Evolutionary conservation across 2,113 vertebrate genomes (phyloP).

Genomic region (Cephalopterus ornatus): DNA sequence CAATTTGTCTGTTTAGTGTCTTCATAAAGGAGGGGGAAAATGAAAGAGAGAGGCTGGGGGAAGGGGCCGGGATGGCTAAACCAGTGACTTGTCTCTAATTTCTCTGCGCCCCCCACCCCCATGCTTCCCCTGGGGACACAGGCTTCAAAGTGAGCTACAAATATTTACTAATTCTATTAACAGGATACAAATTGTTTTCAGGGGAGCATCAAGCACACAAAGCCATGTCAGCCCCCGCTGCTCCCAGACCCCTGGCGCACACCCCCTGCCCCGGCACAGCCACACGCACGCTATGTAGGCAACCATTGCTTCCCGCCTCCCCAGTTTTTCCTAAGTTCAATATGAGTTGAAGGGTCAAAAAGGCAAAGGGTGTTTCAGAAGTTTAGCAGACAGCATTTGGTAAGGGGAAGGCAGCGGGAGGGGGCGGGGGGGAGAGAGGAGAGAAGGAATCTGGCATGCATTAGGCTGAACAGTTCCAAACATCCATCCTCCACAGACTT

Average conservation of each 20-base stretch:
- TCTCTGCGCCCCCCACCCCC: background rate
- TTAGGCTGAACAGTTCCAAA: conserved; percentile 71
- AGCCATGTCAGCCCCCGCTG: background rate
- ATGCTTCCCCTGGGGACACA: conserved; percentile 62
- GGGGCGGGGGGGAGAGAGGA: conserved; percentile 11
- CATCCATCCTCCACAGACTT: conserved; percentile 70
- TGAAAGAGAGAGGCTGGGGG: conserved; percentile 39
- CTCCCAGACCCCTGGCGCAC: background rate
- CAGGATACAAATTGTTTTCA: conserved; percentile 72
- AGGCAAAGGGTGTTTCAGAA: conserved; percentile 84
- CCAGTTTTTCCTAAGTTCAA: conserved; percentile 80
- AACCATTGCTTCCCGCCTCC: conserved; percentile 56
- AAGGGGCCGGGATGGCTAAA: conserved; percentile 43
- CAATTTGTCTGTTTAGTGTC: conserved; percentile 76
- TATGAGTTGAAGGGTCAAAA: conserved; percentile 86
- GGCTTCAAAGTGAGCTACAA: conserved; percentile 75
- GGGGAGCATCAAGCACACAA: conserved; percentile 55
- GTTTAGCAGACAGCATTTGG: conserved; percentile 81
- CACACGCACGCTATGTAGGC: conserved; percentile 37
- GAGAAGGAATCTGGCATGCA: conserved; percentile 70
- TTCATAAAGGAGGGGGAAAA: conserved; percentile 62
- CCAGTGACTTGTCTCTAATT: conserved; percentile 69
- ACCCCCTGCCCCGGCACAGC: background rate
- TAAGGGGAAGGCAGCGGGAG: conserved; percentile 51
- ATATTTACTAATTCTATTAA: conserved; percentile 83